Conservation (phyloP, 2,888 invertebrate genomes). For the Pedicia rivosa region DNA sequence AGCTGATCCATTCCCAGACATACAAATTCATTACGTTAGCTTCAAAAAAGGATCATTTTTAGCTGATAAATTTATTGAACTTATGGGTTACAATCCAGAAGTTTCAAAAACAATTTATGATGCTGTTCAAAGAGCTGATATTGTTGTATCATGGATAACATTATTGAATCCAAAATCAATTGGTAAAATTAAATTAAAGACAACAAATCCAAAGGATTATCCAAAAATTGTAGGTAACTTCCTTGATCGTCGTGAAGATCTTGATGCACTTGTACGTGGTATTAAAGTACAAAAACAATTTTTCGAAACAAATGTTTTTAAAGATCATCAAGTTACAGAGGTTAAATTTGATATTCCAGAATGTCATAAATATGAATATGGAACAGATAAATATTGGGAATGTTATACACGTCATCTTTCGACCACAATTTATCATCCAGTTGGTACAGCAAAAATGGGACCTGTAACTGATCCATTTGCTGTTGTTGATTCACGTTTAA, state of each 20-base stretch:
- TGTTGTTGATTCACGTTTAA: constrained; percentile 49
- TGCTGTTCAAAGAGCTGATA: too few relatives aligned
- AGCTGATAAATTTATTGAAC: too few relatives aligned
- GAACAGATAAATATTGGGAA: constrained; percentile 39
- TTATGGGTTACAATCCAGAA: constrained; percentile 23
- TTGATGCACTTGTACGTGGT: constrained; percentile 34
- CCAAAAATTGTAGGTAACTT: constrained; percentile 52
- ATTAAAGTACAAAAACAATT: constrained; percentile 28
- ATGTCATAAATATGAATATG: constrained; percentile 18
- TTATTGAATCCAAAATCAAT: constrained; percentile 33
- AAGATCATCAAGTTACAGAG: constrained; percentile 20
- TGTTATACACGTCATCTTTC: constrained; percentile 50
- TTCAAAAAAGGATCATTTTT: constrained; percentile 19
- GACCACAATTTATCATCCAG: constrained; percentile 50
- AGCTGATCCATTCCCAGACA: constrained; percentile 30
- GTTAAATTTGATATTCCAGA: constrained; percentile 16
- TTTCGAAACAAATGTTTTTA: constrained; percentile 28
- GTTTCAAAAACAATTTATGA: constrained; percentile 34
- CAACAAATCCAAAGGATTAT: constrained; percentile 35
- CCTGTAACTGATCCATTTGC: constrained; percentile 37
- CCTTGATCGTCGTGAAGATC: constrained; percentile 39
- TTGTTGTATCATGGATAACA: too few relatives aligned
- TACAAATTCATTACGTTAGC: constrained; percentile 32
- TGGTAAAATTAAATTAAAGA: constrained; percentile 36
- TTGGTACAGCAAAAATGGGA: constrained; percentile 59